phyloP scores from a whole-genome alignment of 1,140 invertebrate genomes.

The Hyles vespertilio region DNA sequence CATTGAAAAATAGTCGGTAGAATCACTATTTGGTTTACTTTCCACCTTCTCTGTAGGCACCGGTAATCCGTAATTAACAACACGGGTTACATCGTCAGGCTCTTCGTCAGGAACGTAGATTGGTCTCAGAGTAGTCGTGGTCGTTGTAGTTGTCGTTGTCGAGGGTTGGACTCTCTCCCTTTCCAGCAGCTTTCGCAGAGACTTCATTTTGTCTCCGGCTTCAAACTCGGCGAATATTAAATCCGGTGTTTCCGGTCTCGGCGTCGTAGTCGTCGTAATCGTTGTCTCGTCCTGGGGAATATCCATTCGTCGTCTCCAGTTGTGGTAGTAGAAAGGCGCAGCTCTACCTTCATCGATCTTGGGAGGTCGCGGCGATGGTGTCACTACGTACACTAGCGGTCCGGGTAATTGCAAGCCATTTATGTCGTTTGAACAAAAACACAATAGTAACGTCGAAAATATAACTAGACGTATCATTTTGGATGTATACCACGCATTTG shows the following conservation, averaged over 20 bases:
- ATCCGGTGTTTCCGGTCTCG: conserved; percentile 51
- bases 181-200: conserved; percentile 57
- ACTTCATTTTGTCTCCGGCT: conserved; percentile 52
- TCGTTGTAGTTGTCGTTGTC: conserved; percentile 22
- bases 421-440: conserved; percentile 29
- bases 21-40: conserved; percentile 19
- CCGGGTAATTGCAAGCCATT: conserved; percentile 44
- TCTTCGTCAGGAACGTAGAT: conserved; percentile 58
- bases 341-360: conserved; percentile 44
- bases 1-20: conserved; percentile 43
- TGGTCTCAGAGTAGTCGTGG: conserved; percentile 39
- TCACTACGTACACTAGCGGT: conserved; percentile 62
- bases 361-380: conserved; percentile 41
- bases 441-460: conserved; percentile 30
- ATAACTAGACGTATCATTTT: conserved; percentile 42
- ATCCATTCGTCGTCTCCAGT: conserved; percentile 66
- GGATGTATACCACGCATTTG: conserved; percentile 32
- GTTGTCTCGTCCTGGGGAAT: conserved; percentile 31
- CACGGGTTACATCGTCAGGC: conserved; percentile 21
- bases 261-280: conserved; percentile 35
- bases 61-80: conserved; percentile 40
- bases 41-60: conserved; percentile 19
- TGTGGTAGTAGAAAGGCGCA: conserved; percentile 62
- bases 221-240: conserved; percentile 70
- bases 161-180: conserved; percentile 45